Percentiles rank a stretch among this genome's conserved stretches.
Conservation (phyloP, 2,888 invertebrate genomes). For the Crematogaster levior region DNA sequence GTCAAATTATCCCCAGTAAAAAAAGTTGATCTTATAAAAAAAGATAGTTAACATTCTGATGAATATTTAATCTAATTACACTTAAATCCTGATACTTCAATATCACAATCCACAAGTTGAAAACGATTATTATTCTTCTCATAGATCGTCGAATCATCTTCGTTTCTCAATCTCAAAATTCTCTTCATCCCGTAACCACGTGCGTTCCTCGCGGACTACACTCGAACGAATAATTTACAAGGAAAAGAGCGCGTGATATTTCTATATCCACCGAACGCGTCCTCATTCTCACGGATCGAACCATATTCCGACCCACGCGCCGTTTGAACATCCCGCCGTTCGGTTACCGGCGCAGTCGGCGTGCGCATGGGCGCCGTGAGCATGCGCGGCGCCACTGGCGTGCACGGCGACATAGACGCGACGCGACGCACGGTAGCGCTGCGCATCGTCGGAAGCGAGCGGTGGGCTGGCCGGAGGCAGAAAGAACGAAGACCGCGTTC, state of each 20-base stretch:
- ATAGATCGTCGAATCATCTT: background rate
- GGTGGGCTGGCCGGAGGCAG: slow-evolving; percentile 68
- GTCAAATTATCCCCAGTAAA: background rate
- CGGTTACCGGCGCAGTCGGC: background rate
- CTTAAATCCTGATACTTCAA: background rate
- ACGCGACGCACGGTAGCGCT: slow-evolving; percentile 74
- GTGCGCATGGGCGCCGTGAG: background rate
- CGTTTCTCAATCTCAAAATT: background rate
- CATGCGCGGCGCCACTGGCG: slow-evolving; percentile 22
- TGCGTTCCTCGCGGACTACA: background rate
- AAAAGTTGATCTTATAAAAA: background rate
- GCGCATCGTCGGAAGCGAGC: slow-evolving; percentile 73
- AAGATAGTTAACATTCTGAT: background rate
- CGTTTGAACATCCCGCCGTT: slow-evolving; percentile 33
- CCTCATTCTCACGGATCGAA: background rate
- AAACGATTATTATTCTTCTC: background rate
- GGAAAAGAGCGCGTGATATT: background rate
- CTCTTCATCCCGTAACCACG: background rate
- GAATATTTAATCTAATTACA: background rate
- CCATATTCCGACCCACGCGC: background rate
- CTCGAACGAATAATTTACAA: background rate
- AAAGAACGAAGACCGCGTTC: slow-evolving; percentile 77
- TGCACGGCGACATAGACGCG: slow-evolving; percentile 48
- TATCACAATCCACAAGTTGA: background rate
- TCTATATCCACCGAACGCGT: background rate